Evolutionary conservation across 2,797 vertebrate species (phyloP), one percentile per base, ranked within the genome.

Genomic region (Champsocephalus esox): DNA sequence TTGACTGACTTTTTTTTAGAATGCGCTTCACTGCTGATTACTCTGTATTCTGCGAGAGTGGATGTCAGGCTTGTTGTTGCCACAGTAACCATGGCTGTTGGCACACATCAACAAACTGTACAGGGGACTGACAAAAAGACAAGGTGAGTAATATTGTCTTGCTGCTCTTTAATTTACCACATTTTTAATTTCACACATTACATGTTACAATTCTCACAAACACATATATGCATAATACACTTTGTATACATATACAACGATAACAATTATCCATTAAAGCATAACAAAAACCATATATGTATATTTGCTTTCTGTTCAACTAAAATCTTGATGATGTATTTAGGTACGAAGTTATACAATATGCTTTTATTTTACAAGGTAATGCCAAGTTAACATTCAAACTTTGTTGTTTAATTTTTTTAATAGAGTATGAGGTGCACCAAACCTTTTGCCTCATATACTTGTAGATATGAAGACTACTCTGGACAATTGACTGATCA

Each of bases 101-200:
- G 2, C 16, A 46, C 45, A 46, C 13, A 28, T 28, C 14, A 9
- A 32, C 28, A 32, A 12, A 45, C 9, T 34, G 16, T 46, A 17
- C 21, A 44, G 3, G n/a, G 24, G 2, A 32, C 1, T 9, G 34
- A 38, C 8, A 38, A 38, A 38, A 38, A 38, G 8, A 38, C 34
- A 41, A 12, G 2, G 9, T 41, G 1, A 65, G 14, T 16, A 4
- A 61, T 54, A 24, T 21, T 28, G 12, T 9, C 5, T 12, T 28
- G n/a, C 19, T 14, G 19, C 19, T 49, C 12, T 65, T 64, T 73
- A 57, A 73, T 32, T 44, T 16, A 58, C 61, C 19, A 57, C 45
- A n/a, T n/a, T n/a, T n/a, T n/a, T n/a, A n/a, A n/a, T n/a, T n/a
- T n/a, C n/a, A 59, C 4, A 48, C 43, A 51, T 41, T 21, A 7